Conservation (phyloP, 2,888 invertebrate genomes). For the Ischnus inquisitorius region DNA sequence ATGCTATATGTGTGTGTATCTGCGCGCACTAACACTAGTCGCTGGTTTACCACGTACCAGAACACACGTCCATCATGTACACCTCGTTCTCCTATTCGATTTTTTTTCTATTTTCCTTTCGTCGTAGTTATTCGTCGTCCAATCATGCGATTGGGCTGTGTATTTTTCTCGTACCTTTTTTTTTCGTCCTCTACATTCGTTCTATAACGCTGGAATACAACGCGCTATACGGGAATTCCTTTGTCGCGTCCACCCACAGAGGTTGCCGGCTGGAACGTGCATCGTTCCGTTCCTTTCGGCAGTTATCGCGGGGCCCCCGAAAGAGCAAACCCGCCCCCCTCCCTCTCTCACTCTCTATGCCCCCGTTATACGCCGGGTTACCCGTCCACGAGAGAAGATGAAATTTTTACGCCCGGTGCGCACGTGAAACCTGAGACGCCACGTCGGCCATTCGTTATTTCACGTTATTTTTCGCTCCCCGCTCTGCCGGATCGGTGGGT, state of each 20-base stretch:
- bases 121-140: constrained; percentile 36
- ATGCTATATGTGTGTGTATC: not conserved
- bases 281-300: constrained; percentile 58
- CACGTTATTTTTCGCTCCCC: constrained; percentile 43
- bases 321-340: constrained; percentile 31
- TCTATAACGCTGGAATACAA: constrained; percentile 17
- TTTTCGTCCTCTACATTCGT: constrained; percentile 4
- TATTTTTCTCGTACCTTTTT: constrained; percentile 19
- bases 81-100: not conserved
- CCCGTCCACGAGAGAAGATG: constrained; percentile 62
- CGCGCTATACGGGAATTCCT: constrained; percentile 17
- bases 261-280: constrained; percentile 37
- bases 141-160: constrained; percentile 24
- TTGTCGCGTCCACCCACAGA: constrained; percentile 25
- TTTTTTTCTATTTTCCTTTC: constrained; percentile 17
- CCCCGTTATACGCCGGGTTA: constrained; percentile 32
- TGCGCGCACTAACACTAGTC: not conserved
- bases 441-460: constrained; percentile 63
- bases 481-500: constrained; percentile 2
- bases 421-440: constrained; percentile 67
- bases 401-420: constrained; percentile 67
- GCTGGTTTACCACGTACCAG: not conserved
- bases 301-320: constrained; percentile 57
- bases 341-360: too few relatives aligned
- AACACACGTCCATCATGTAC: not conserved